Base-by-base conservation (phyloP, 2,888 invertebrate species). In the Synanthedon myopaeformis region DNA sequence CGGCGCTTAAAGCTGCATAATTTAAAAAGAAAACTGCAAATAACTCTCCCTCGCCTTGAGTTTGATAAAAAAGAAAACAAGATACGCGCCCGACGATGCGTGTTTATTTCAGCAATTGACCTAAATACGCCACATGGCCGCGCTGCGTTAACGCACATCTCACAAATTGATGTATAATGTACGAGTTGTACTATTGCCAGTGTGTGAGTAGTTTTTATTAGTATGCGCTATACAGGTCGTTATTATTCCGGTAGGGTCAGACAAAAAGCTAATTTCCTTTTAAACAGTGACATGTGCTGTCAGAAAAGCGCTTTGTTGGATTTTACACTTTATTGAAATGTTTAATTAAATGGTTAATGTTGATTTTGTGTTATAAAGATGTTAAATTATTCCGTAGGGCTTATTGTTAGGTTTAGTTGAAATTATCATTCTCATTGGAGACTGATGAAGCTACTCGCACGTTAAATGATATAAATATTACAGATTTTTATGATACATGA, bases 71-170 rank as follows among this genome's bases (percentile, higher is more conserved):
- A 67, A 23, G 23, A 67, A 63, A 60, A 28, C 63, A 62, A 61
- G 60, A 67, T 59, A 65, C 58, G 63, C 62, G 66, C 60, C 67
- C 60, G 58, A 50, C 66, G 74, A 63, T 65, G 69, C 63, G 56
- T 61, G 75, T 74, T 82, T 81, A 79, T 82, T 82, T 80, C 73
- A 76, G 74, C 81, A 78, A 79, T 79, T 85, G 85, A 84, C 83
- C 84, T 64, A 82, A 83, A 84, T 84, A 71, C 71, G 68, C 69
- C 79, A 78, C 77, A 78, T 76, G 82, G 78, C 66, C 71, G 67
- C 65, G 69, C 76, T 70, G 74, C 63, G 67, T 70, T 75, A 60
- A 81, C 78, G 74, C 69, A 68, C 72, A 67, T 65, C 66, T 64
- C 57, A 58, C 63, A 63, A 65, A 63, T 65, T 59, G 66, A 59